Conservation (phyloP, 2,797 vertebrate species). For the Myotis pilosus region DNA sequence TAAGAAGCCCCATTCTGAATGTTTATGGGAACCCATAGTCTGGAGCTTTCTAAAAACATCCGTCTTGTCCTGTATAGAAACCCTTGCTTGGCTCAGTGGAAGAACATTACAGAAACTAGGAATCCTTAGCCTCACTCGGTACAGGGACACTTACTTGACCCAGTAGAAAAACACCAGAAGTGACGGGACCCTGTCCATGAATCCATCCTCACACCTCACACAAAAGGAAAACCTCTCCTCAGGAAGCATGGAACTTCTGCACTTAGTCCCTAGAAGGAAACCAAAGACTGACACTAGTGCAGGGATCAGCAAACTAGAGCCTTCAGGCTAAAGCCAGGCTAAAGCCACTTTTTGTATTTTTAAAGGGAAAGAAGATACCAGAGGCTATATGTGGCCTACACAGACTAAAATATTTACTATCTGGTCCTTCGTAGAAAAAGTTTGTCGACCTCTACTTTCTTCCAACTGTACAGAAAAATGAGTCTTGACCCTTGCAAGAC, state of each 20-base stretch:
- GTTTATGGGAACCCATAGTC: constrained; percentile 14
- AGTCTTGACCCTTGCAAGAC: neutral
- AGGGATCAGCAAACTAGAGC: neutral
- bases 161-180: constrained; percentile 37
- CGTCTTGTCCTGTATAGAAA: neutral
- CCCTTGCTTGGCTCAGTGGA: neutral
- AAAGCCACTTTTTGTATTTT: neutral
- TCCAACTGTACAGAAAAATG: constrained; percentile 28
- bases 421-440: constrained; percentile 12
- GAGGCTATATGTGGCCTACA: neutral
- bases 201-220: neutral
- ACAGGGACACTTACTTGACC: neutral
- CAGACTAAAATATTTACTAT: constrained; percentile 40
- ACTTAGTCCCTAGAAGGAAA: neutral
- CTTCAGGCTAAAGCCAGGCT: neutral
- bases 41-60: constrained; percentile 21
- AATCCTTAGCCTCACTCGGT: neutral
- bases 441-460: neutral
- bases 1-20: constrained; percentile 3
- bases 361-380: constrained; percentile 4
- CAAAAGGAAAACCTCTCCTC: constrained; percentile 7
- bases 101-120: constrained; percentile 14
- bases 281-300: neutral
- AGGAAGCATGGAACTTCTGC: constrained; percentile 10
- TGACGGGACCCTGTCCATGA: neutral